Conservation (phyloP, 2,113 vertebrate species). For the Mirounga angustirostris region DNA sequence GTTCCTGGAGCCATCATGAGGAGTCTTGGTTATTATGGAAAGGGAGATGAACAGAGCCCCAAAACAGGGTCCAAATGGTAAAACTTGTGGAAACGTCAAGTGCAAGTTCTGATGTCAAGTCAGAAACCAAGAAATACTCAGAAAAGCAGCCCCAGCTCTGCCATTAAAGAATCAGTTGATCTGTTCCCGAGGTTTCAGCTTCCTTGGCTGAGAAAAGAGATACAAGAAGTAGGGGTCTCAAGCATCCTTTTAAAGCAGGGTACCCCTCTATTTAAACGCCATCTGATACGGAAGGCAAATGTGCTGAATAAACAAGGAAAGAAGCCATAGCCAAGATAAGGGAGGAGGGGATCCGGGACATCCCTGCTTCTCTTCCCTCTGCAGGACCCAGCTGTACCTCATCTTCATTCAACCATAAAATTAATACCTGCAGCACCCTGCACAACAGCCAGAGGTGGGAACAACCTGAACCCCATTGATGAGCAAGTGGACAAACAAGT, state of each 20-base stretch:
- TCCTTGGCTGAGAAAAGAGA: neutral
- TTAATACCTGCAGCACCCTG: rapidly evolving
- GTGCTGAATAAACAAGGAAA: neutral
- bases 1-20: neutral
- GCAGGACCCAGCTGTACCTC: rapidly evolving
- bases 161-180: neutral
- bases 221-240: rapidly evolving
- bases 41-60: neutral
- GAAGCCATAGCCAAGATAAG: neutral
- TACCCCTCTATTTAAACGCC: neutral
- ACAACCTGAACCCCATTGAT: rapidly evolving
- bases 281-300: rapidly evolving
- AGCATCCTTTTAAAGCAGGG: neutral
- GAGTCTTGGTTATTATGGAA: neutral
- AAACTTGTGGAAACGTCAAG: rapidly evolving
- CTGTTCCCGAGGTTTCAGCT: too few relatives aligned
- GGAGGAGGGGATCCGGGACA: rapidly evolving
- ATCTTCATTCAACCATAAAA: rapidly evolving
- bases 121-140: neutral
- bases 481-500: rapidly evolving
- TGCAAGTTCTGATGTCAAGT: neutral
- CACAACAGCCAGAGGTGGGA: rapidly evolving
- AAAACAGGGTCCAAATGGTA: neutral
- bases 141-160: neutral
- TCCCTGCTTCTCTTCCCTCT: neutral